Evolutionary conservation across 1,140 invertebrate species (phyloP), one percentile per base, ranked within the genome.

Genomic region (Neodiprion fabricii): DNA sequence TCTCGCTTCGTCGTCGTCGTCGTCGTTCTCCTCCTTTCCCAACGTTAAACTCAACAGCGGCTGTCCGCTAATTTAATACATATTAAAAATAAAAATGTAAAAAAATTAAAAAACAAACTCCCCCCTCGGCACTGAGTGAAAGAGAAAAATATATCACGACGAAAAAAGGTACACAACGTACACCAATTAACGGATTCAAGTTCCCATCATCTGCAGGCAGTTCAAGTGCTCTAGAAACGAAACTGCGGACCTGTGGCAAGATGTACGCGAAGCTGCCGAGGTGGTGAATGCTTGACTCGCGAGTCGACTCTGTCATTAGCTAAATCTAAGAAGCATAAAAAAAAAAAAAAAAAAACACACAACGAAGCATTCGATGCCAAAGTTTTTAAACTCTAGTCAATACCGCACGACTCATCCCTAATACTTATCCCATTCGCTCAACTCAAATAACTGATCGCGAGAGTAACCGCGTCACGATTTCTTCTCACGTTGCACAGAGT

Each of bases 101-200:
- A 23, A 69, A 66, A 76, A 61, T 14, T 70, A 66, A 72, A 68
- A 69, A 14, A 69, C 49, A 48, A 71, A 23, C n/a, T 67, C 68
- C 47, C 49, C 17, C 49, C 47, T 68, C 70, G 49, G 23, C 17
- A 68, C 49, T 48, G 12, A 65, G 68, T 67, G 61, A 67, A 67
- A 71, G n/a, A 73, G 74, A 75, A 72, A 74, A 70, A 76, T 67
- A n/a, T 74, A 67, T 71, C 75, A 70, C 11, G 78, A 21, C 67
- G 40, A 69, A 72, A 80, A 83, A 85, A 83, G 77, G 84, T 83
- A 53, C 50, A 53, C n/a, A 53, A 53, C 50, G 78, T 81, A 78
- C 76, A 84, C 79, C 81, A 86, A 86, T 86, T 86, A 85, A 84
- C 78, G 80, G 78, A 82, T 84, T 82, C 78, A 85, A 82, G 80